Evolutionary conservation across 2,113 vertebrate genomes (phyloP).

Genomic region (Sisor rabdophorus): DNA sequence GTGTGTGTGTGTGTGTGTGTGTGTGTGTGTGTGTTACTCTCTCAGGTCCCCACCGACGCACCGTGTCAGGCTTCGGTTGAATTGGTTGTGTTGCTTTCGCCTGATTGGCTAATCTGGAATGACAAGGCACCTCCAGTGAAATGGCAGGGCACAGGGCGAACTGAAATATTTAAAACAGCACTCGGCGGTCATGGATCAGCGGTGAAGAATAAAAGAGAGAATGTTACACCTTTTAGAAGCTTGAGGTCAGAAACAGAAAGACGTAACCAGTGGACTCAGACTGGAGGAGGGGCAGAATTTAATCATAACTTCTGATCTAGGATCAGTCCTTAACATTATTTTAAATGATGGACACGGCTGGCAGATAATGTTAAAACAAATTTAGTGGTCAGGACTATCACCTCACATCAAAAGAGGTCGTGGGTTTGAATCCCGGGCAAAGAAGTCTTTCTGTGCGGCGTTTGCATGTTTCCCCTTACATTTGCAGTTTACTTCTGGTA

Average conservation of each 20-base stretch:
- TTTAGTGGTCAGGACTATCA: too few relatives aligned
- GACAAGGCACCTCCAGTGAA: constrained; percentile 71
- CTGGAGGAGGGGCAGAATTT: not conserved
- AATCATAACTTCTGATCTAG: not conserved
- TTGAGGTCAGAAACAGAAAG: not conserved
- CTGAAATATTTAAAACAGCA: constrained; percentile 82
- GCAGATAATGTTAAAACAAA: too few relatives aligned
- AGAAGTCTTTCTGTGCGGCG: too few relatives aligned
- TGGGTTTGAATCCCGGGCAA: too few relatives aligned
- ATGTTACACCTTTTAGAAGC: not conserved
- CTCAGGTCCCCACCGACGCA: constrained; percentile 45
- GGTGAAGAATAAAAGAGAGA: constrained; percentile 1
- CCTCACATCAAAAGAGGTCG: too few relatives aligned
- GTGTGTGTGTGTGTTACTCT: constrained; percentile 31
- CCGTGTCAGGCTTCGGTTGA: constrained; percentile 57
- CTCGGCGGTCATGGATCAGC: constrained; percentile 68
- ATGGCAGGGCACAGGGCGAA: constrained; percentile 70
- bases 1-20: constrained; percentile 16
- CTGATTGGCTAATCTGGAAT: constrained; percentile 68
- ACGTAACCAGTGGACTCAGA: not conserved
- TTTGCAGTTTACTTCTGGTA: too few relatives aligned
- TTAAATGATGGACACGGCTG: too few relatives aligned
- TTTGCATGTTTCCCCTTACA: too few relatives aligned
- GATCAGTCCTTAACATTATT: too few relatives aligned
- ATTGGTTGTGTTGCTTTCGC: constrained; percentile 53